Conservation (phyloP, 2,113 vertebrate genomes). For the Cebidichthys violaceus region DNA sequence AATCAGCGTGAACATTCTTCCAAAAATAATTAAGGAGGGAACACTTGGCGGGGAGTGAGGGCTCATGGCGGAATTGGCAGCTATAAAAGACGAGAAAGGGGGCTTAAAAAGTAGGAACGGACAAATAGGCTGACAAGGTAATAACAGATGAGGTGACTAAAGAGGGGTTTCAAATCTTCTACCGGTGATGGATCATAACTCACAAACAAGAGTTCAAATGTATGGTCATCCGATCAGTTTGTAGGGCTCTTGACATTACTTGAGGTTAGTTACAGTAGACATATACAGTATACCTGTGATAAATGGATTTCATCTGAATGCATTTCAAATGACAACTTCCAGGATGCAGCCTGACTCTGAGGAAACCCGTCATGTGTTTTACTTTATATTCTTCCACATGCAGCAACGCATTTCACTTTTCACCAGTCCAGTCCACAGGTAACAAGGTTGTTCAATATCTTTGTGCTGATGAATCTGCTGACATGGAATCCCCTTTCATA, state of each 20-base stretch:
- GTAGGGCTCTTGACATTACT: slow-evolving; percentile 52
- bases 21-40: slow-evolving; percentile 79
- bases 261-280: slow-evolving; percentile 21
- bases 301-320: slow-evolving; percentile 38
- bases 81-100: slow-evolving; percentile 28
- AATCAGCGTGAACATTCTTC: slow-evolving; percentile 75
- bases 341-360: slow-evolving; percentile 3
- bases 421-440: slow-evolving; percentile 7
- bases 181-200: slow-evolving; percentile 44
- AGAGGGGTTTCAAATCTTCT: slow-evolving; percentile 38
- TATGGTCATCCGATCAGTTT: slow-evolving; percentile 9
- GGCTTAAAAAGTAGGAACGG: slow-evolving; percentile 33
- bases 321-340: slow-evolving; percentile 53
- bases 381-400: background rate
- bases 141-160: slow-evolving; percentile 60
- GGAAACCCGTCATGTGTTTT: background rate
- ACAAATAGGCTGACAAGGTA: slow-evolving; percentile 74
- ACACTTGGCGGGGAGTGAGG: slow-evolving; percentile 50
- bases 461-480: slow-evolving; percentile 15
- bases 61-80: slow-evolving; percentile 62
- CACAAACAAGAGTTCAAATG: slow-evolving; percentile 36
- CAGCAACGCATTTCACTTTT: slow-evolving; percentile 3
- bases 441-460: background rate
- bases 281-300: background rate
- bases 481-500: background rate